phyloP scores from a whole-genome alignment of 2,888 invertebrate species.

The Teinopalpus imperialis region DNA sequence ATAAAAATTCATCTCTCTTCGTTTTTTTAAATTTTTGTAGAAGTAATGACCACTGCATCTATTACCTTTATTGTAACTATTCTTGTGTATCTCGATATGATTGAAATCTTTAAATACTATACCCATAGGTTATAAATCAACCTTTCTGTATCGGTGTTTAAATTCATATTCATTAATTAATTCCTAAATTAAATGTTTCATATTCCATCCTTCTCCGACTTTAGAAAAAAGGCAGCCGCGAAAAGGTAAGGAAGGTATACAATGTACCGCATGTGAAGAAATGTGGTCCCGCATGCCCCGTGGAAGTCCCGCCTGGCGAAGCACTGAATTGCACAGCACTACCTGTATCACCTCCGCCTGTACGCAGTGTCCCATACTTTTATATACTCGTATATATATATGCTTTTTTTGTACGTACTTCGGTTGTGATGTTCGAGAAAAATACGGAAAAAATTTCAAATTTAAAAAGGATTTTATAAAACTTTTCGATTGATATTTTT shows the following conservation, averaged over 20 bases:
- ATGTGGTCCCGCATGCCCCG: conserved; percentile 73
- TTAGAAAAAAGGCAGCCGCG: conserved; percentile 94
- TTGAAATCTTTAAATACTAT: no score
- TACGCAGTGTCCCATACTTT: conserved; percentile 43
- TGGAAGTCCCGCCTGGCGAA: conserved; percentile 48
- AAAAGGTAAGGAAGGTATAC: conserved; percentile 87
- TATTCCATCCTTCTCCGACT: conserved; percentile 78
- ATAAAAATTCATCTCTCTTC: no score
- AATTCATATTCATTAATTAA: conserved; percentile 74
- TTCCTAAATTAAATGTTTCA: conserved; percentile 80
- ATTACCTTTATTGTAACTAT: no score
- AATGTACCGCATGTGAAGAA: conserved; percentile 69
- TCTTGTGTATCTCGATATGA: no score
- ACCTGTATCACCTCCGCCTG: conserved; percentile 32
- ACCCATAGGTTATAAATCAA: no score
- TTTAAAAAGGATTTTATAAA: no score
- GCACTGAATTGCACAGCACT: conserved; percentile 29
- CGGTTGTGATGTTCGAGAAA: conserved; percentile 10
- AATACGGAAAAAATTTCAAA: neutral
- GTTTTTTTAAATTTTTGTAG: no score
- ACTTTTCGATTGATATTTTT: neutral
- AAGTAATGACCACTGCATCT: conserved; percentile 5
- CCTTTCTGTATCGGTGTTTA: conserved; percentile 19
- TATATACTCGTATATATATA: no score
- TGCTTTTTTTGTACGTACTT: conserved; percentile 59